phyloP scores from a whole-genome alignment of 2,113 vertebrate species.

The Picathartes gymnocephalus region DNA sequence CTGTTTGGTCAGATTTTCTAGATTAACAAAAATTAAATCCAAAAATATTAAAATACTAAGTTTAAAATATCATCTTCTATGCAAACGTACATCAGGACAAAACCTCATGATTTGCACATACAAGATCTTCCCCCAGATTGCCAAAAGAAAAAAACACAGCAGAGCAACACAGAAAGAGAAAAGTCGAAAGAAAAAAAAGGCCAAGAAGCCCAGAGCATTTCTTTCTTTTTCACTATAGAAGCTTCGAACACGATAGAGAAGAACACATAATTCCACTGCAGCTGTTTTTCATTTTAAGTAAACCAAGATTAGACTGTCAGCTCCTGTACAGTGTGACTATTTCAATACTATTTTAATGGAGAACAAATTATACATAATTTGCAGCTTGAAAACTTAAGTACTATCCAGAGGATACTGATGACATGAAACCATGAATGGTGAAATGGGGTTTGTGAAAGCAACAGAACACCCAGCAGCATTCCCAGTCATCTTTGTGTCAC shows the following conservation, averaged over 20 bases:
- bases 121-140: accelerated
- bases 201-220: neutral
- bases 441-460: neutral
- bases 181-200: neutral
- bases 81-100: neutral
- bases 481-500: neutral
- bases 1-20: neutral
- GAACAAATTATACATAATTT: neutral
- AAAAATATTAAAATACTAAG: neutral
- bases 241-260: neutral
- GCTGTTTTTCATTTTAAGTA: neutral
- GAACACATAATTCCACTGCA: neutral
- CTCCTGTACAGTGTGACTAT: neutral
- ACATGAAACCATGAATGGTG: neutral
- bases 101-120: neutral
- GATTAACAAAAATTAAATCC: neutral
- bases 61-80: neutral
- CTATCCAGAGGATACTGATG: neutral
- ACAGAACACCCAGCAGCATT: neutral
- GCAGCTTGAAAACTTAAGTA: neutral
- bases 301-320: neutral
- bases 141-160: neutral
- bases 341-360: neutral
- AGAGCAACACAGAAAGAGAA: neutral
- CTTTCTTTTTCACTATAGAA: neutral